phyloP scores from a whole-genome alignment of 2,113 vertebrate species.

The Diadophis punctatus region DNA sequence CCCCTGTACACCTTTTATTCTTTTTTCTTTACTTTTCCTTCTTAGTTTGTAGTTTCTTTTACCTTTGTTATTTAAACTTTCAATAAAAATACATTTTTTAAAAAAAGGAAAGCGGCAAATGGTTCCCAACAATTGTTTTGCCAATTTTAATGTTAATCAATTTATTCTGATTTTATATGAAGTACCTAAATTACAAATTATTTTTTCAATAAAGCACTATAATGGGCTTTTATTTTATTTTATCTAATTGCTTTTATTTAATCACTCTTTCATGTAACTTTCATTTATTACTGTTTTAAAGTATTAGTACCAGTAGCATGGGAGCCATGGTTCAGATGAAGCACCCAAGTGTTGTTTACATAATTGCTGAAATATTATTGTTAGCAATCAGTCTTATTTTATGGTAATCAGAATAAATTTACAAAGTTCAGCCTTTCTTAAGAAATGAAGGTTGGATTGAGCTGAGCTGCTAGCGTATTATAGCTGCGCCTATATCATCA shows the following conservation, averaged over 20 bases:
- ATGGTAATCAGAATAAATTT: background rate
- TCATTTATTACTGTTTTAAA: constrained; percentile 20
- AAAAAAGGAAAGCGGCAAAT: background rate
- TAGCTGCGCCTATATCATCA: background rate
- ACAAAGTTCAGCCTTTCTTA: background rate
- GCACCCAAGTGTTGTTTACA: background rate
- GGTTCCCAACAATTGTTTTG: background rate
- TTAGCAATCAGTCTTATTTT: background rate
- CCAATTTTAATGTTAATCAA: constrained; percentile 9
- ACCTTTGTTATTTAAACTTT: background rate
- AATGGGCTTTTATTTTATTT: too few species aligned
- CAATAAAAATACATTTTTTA: background rate
- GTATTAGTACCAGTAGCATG: background rate
- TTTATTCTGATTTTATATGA: constrained; percentile 2
- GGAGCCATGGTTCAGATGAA: background rate
- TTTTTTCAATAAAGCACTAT: constrained; percentile 13
- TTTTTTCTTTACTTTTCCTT: background rate
- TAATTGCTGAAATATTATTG: background rate
- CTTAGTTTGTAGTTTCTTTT: background rate
- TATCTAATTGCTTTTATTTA: constrained; percentile 25
- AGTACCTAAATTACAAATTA: constrained; percentile 27
- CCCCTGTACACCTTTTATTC: background rate
- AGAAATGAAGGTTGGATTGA: background rate
- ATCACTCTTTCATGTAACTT: constrained; percentile 14
- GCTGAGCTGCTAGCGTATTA: background rate